A percentile compares a stretch with the other conserved stretches of the same genome.
These are phyloP conservation scores for Ornithoptera priamus DNA, from an alignment of 2,888 invertebrate genomes.

Conservation along the genomic window DNA sequence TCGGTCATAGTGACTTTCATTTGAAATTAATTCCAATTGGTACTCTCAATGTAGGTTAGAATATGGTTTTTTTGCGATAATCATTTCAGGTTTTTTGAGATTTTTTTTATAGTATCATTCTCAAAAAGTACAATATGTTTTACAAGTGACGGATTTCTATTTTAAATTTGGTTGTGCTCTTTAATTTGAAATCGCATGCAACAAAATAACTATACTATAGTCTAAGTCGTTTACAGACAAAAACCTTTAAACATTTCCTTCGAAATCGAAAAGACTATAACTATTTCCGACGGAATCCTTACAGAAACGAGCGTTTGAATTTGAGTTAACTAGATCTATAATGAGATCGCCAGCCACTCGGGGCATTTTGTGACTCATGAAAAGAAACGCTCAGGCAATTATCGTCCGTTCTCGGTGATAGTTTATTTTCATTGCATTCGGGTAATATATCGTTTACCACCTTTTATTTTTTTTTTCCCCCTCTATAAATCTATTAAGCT, in stretches of 20 bases:
- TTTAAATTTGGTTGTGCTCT: too few relatives aligned
- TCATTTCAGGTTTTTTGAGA: too few relatives aligned
- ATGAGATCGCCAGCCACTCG: conserved; percentile 31
- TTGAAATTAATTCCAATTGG: too few relatives aligned
- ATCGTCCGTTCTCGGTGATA: conserved; percentile 26
- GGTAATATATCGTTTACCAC: conserved; percentile 19
- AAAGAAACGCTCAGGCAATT: conserved; percentile 30
- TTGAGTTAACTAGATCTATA: conserved; percentile 32
- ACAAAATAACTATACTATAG: neutral
- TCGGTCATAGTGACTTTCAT: too few relatives aligned
- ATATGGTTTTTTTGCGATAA: too few relatives aligned
- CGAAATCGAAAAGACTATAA: conserved; percentile 21
- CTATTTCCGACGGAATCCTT: conserved; percentile 28
- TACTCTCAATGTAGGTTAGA: too few relatives aligned
- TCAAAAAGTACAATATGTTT: too few relatives aligned
- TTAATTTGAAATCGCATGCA: neutral
- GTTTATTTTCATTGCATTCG: conserved; percentile 22
- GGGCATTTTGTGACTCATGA: conserved; percentile 31
- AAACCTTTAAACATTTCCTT: conserved; percentile 18
- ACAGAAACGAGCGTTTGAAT: conserved; percentile 30
- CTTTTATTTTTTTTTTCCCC: conserved; percentile 3
- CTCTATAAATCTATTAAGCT: neutral
- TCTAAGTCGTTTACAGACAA: neutral
- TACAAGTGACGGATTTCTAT: too few relatives aligned
- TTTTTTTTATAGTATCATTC: too few relatives aligned